phyloP scores from a whole-genome alignment of 2,797 vertebrate species.

The Acanthurus tractus region DNA sequence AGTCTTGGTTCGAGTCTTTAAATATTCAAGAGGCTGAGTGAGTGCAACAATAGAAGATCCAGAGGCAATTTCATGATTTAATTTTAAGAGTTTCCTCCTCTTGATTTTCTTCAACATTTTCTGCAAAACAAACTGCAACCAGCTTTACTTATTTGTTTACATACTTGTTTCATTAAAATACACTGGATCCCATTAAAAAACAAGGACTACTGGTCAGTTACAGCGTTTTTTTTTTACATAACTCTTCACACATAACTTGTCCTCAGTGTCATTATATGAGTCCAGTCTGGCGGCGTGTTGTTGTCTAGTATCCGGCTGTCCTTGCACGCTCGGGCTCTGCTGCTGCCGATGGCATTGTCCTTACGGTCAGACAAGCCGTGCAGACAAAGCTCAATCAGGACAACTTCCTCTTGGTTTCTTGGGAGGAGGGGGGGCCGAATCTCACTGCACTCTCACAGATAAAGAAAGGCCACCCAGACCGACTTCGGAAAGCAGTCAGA shows the following conservation, averaged over 20 bases:
- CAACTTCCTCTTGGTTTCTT: constrained; percentile 78
- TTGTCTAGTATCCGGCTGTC: constrained; percentile 56
- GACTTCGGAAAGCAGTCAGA: constrained; percentile 15
- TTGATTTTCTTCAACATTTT: constrained; percentile 21
- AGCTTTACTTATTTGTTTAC: background rate
- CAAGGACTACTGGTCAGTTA: constrained; percentile 1
- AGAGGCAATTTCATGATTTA: constrained; percentile 45
- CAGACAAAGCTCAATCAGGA: constrained; percentile 81
- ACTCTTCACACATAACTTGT: constrained; percentile 26
- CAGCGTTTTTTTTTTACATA: constrained; percentile 18
- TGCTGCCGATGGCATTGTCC: constrained; percentile 65
- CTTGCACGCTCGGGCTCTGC: constrained; percentile 49
- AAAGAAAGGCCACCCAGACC: constrained; percentile 50
- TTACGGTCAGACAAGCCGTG: constrained; percentile 62
- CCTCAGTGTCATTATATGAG: constrained; percentile 42
- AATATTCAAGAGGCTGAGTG: constrained; percentile 24
- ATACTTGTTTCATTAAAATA: background rate
- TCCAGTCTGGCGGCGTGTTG: constrained; percentile 46
- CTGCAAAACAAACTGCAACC: constrained; percentile 5
- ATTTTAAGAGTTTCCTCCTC: background rate
- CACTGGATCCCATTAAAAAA: constrained; percentile 5
- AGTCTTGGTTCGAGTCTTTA: constrained; percentile 24
- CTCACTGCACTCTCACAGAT: constrained; percentile 44
- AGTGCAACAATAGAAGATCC: constrained; percentile 36
- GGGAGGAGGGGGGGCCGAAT: constrained; percentile 41